phyloP scores from a whole-genome alignment of 2,888 invertebrate genomes.

The Autographa gamma region DNA sequence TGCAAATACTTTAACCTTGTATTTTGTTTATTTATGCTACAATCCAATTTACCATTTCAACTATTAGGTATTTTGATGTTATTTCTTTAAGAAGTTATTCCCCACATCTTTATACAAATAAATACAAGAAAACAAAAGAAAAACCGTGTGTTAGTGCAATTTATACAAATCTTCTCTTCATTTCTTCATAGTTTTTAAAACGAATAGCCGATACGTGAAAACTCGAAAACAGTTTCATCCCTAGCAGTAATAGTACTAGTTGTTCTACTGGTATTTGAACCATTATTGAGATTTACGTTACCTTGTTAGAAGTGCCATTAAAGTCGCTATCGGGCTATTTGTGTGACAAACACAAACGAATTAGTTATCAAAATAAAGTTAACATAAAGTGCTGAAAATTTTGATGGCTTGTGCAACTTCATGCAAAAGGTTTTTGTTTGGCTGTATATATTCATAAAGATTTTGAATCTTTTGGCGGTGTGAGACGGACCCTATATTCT shows the following conservation, averaged over 20 bases:
- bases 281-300: slow-evolving; percentile 89
- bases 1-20: too few species aligned
- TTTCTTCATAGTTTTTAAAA: not conserved
- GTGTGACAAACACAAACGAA: slow-evolving; percentile 91
- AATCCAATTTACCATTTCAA: not conserved
- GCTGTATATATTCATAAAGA: not conserved
- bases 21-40: too few species aligned
- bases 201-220: slow-evolving; percentile 19
- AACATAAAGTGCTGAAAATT: slow-evolving; percentile 45
- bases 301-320: slow-evolving; percentile 98
- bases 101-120: not conserved
- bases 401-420: slow-evolving; percentile 54
- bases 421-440: slow-evolving; percentile 53
- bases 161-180: slow-evolving; percentile 3
- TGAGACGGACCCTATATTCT: not conserved
- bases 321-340: slow-evolving; percentile 98
- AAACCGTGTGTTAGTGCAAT: not conserved
- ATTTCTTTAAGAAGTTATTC: not conserved
- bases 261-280: slow-evolving; percentile 69
- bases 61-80: not conserved
- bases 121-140: not conserved
- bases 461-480: slow-evolving; percentile 20
- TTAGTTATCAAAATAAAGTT: slow-evolving; percentile 81
- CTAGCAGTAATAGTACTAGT: slow-evolving; percentile 34
- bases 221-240: not conserved